A percentile compares a stretch with the other conserved stretches of the same genome.
phyloP scores from a whole-genome alignment of 1,140 invertebrate genomes.

The Papilio aristodemus region DNA sequence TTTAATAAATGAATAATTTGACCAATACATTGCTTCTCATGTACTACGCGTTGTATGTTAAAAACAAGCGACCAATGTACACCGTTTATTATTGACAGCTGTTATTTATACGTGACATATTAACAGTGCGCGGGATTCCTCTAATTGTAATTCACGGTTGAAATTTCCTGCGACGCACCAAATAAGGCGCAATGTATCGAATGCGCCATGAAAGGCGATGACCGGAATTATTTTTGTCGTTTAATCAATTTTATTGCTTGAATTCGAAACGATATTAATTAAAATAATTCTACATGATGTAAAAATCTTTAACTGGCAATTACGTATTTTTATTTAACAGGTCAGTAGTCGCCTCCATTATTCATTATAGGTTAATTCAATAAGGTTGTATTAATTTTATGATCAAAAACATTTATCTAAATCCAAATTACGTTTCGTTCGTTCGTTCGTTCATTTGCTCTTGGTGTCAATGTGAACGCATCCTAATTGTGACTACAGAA shows the following conservation, averaged over 20 bases:
- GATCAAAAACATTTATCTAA: not conserved
- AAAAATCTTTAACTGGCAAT: no score
- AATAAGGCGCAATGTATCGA: constrained; percentile 15
- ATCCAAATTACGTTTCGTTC: no score
- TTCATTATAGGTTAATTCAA: no score
- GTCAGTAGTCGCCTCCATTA: no score
- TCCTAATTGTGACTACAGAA: not conserved
- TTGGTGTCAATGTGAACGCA: not conserved
- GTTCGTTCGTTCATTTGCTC: not conserved
- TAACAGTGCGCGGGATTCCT: not conserved
- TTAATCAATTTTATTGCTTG: no score
- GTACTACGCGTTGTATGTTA: not conserved
- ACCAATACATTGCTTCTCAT: not conserved
- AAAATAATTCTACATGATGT: no score
- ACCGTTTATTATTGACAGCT: constrained; percentile 5
- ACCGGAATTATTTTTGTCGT: not conserved
- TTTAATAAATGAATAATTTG: not conserved
- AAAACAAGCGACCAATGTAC: not conserved
- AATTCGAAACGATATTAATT: no score
- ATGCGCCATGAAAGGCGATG: not conserved
- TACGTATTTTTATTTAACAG: no score
- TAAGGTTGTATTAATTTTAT: no score
- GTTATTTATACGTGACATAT: constrained; percentile 16
- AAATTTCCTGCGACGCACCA: constrained; percentile 20
- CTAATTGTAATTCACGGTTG: constrained; percentile 8